Base-by-base conservation (phyloP, 1,140 invertebrate genomes). In the Brachionus calyciflorus region DNA sequence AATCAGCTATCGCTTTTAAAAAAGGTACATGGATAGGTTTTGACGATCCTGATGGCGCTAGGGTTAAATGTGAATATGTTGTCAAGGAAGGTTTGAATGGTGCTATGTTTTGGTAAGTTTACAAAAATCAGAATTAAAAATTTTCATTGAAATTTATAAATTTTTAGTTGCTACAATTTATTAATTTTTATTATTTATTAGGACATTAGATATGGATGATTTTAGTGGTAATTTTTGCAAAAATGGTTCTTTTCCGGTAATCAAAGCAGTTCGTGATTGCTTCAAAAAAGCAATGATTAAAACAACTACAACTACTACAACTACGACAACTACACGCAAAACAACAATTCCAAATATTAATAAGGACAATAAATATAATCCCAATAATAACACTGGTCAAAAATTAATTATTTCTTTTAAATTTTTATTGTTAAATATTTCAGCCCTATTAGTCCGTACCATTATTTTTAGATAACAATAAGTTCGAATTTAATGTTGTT, bases 201-300 rank as follows among this genome's bases (percentile, higher is more conserved):
- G 65, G 46, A 55, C 60, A 14, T 44, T 65, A 46, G 83, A 83
- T 63, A 79, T 82, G 77, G 91, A 91, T 76, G 83, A 84, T 77
- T 84, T 84, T 76, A 76, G 55, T 4, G 81, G 81, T 17, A 76
- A 57, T 9, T 78, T 77, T 40, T 84, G 83, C 78, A 79, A 80
- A 41, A 81, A 83, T 40, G 88, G 88, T n/a, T 82, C 87, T 6
- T 86, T 87, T 19, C 88, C 87, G 6, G 87, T 78, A 82, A 88
- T 37, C 84, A 88, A 0, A 79, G 77, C 82, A 7, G 83, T 84
- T 1, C 87, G 85, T 33, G 83, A 87, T 78, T 73, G 69, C 10
- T 73, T 73, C 19, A 73, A 73, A 73, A 73, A 19, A 51, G 51
- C 51, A 5, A 49, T 55, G 51, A 73, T 55, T 10, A 73, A 49